A percentile compares a stretch with the other conserved stretches of the same genome.
Evolutionary conservation across 2,888 invertebrate genomes (phyloP).

Genomic region (Serrognathus titanus): DNA sequence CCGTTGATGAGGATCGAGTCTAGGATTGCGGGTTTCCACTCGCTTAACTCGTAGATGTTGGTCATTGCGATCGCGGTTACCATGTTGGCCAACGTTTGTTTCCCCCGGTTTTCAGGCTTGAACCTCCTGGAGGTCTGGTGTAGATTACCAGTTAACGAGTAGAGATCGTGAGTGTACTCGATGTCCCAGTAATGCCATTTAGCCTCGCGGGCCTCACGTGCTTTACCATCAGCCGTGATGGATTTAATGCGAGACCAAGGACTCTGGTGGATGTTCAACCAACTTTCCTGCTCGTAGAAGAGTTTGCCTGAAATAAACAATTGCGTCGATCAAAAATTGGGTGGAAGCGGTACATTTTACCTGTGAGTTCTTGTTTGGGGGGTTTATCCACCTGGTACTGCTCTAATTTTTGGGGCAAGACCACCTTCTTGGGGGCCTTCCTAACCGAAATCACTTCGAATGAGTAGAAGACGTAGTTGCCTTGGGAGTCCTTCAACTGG

Average conservation of each 20-base stretch:
- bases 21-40: constrained; percentile 61
- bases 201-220: constrained; percentile 30
- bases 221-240: constrained; percentile 31
- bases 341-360: constrained; percentile 18
- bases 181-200: constrained; percentile 67
- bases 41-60: constrained; percentile 57
- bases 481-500: constrained; percentile 34
- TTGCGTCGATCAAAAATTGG: neutral
- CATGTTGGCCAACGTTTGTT: constrained; percentile 52
- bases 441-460: constrained; percentile 57
- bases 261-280: constrained; percentile 42
- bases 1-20: constrained; percentile 62
- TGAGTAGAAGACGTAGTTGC: constrained; percentile 54
- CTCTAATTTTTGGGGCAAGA: constrained; percentile 49
- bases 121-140: constrained; percentile 62
- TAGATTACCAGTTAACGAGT: constrained; percentile 64
- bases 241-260: constrained; percentile 41
- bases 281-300: constrained; percentile 43
- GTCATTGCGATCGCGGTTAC: constrained; percentile 52
- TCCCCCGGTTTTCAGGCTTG: constrained; percentile 54
- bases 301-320: constrained; percentile 31
- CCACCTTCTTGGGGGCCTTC: constrained; percentile 53
- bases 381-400: constrained; percentile 46
- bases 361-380: constrained; percentile 45
- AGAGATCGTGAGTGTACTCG: constrained; percentile 65